Evolutionary conservation across 92 coral and sea anemone species (phyloP), one percentile per base, ranked within the genome.

Genomic region (Parazoanthus atlanticus): DNA sequence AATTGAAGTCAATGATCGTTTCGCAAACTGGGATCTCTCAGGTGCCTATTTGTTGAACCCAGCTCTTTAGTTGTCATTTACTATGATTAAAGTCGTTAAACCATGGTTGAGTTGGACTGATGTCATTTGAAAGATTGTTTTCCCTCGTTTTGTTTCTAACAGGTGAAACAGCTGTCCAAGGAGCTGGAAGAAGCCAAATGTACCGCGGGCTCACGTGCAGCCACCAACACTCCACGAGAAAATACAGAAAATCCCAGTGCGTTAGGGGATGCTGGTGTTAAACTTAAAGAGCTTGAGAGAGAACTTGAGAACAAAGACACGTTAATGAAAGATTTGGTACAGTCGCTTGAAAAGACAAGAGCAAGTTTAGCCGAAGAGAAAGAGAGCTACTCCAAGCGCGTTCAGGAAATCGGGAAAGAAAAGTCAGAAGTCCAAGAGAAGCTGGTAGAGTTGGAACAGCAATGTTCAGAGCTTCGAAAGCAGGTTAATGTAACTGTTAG

Each of bases 321-420:
- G 36, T 32, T 94, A 72, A 88, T 93, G 91, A 93, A 89, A 78
- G 95, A 93, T 32, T 46, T 94, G 1, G 95, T 95, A 56, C 81
- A 89, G 89, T 87, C 94, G 10, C 81, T 93, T 25, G 98, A 95
- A 52, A 92, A 91, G 76, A 91, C 94, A 21, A 87, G 95, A 28
- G 91, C 88, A 2, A 91, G 90, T 54, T 76, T 93, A 13, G 91
- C 89, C 16, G 86, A 91, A 2, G 97, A 94, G 58, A 86, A 90
- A 78, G 91, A 93, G 21, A 92, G 58, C 41, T 92, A 83, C 19
- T 86, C 88, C 8, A 84, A 67, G 46, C 23, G 13, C 46, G 5
- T 67, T 5, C 91, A 88, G 72, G 81, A 90, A 85, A 74, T 92
- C 32, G 84, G 88, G 86, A 85, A 82, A 17, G 90, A 90, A 23